Evolutionary conservation across 2,113 vertebrate species (phyloP).

Genomic region (Orycteropus afer): DNA sequence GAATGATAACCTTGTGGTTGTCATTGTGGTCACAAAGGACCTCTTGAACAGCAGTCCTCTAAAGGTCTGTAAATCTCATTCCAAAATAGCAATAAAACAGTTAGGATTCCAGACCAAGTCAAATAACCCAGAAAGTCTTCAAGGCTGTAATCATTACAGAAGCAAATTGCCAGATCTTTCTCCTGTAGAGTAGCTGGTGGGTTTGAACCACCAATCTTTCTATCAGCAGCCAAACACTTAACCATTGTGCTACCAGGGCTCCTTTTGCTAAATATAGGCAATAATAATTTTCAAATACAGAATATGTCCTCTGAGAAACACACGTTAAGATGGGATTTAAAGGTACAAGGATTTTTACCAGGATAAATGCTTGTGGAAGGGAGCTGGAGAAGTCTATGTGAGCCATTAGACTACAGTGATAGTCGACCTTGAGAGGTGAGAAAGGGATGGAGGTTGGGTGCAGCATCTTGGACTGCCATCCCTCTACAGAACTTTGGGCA

Average conservation of each 20-base stretch:
- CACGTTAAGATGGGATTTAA: neutral
- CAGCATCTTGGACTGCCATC: neutral
- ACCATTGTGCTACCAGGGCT: neutral
- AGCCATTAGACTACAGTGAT: neutral
- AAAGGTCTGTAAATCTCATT: neutral
- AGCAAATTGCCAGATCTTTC: neutral
- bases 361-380: neutral
- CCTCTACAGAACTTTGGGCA: neutral
- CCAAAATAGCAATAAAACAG: neutral
- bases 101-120: neutral
- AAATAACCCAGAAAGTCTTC: neutral
- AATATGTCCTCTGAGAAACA: neutral
- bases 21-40: neutral
- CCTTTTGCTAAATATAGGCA: neutral
- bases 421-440: neutral
- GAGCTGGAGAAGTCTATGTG: neutral
- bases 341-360: neutral
- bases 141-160: neutral
- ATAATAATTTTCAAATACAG: neutral
- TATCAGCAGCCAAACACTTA: neutral
- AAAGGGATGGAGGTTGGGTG: neutral
- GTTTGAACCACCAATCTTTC: neutral
- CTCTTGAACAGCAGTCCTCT: neutral
- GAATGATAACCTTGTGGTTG: neutral
- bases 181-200: neutral